Base-by-base conservation (phyloP, 1,140 invertebrate genomes). In the Ceratosolen fusciceps region DNA sequence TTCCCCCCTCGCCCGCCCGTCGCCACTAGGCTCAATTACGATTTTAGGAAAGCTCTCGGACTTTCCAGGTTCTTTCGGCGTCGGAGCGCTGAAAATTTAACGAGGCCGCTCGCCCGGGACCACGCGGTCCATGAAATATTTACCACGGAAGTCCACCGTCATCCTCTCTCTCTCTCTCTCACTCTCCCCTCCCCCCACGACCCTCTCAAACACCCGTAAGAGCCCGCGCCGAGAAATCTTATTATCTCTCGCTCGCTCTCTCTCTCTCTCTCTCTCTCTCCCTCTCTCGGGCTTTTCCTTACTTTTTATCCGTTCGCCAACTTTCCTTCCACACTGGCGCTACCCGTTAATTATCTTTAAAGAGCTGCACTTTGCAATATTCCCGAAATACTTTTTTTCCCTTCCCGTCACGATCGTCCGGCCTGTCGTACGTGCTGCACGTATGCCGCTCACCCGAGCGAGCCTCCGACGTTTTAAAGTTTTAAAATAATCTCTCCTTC, bases 11-110 rank as follows among this genome's bases (percentile, higher is more conserved):
- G n/a, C n/a, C n/a, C n/a, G n/a, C n/a, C n/a, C n/a, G 21, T 26
- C 31, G 16, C 34, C 24, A 34, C 24, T 62, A 24, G 26, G 60
- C n/a, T 37, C 60, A 37, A 65, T 65, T 65, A 37, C 60, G 0
- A 65, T 65, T 65, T 65, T 65, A 65, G 34, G 60, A 65, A 65
- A 21, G 26, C 31, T 21, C 31, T 65, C n/a, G n/a, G 60, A 10
- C 31, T 34, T 34, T 31, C 14, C 1, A 62, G 0, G 1, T 16
- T 21, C 31, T 37, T 65, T 65, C 49, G 60, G 19, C 29, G 31
- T 62, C 2, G 3, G 21, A 12, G 58, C 56, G 56, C 8, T 60
- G 26, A 62, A 62, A 65, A 65, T 65, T 65, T 37, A 65, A n/a
- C 9, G 60, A 19, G 14, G 29, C 1, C 0, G 26, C 31, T 65